These are phyloP conservation scores for Oophaga pumilio DNA, from an alignment of 2,113 vertebrate species.

Conservation along the genomic window DNA sequence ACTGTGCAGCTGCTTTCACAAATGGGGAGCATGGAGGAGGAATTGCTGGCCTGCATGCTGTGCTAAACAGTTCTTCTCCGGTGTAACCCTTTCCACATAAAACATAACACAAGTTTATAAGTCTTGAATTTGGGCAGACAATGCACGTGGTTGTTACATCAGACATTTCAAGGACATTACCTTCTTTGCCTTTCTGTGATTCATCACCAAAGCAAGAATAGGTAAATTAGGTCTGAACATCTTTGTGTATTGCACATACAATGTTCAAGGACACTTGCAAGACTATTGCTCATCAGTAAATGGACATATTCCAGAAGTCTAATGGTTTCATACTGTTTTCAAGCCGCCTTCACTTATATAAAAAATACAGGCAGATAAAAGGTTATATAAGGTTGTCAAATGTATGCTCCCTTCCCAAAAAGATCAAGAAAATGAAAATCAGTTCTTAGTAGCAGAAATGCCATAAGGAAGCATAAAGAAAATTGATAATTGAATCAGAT, in stretches of 20 bases:
- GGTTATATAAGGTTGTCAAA: background rate
- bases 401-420: background rate
- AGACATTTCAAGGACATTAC: slow-evolving; percentile 15
- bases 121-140: background rate
- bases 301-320: background rate
- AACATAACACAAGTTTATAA: background rate
- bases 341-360: background rate
- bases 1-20: slow-evolving; percentile 39
- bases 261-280: slow-evolving; percentile 8
- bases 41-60: slow-evolving; percentile 41
- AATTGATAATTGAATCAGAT: too few relatives aligned
- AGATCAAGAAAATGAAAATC: background rate
- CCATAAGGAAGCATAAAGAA: too few relatives aligned
- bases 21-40: slow-evolving; percentile 13
- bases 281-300: slow-evolving; percentile 1
- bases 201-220: background rate
- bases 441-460: too few relatives aligned
- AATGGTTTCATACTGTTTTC: background rate
- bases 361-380: background rate
- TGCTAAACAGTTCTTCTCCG: background rate
- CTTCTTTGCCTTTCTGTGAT: background rate
- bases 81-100: background rate
- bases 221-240: slow-evolving; percentile 26
- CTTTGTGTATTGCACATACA: slow-evolving; percentile 4
- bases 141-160: background rate